Percentiles rank a stretch among this genome's conserved stretches.
Conservation (phyloP, 2,888 invertebrate species). For the Pemphredon lugubris region DNA sequence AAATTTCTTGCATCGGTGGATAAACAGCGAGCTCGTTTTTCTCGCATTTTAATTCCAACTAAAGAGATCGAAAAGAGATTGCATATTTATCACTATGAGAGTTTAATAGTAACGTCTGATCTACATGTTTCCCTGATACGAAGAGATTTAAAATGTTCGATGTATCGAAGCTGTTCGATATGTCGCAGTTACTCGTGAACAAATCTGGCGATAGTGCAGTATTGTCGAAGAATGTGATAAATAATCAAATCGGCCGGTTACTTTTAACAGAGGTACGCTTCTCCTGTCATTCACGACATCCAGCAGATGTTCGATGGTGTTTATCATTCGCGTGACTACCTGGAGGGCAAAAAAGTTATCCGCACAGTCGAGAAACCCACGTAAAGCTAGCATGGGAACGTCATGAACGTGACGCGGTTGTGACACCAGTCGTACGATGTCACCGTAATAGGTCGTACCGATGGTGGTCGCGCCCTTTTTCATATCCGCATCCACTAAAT, state of each 20-base stretch:
- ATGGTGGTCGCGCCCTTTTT: conserved; percentile 61
- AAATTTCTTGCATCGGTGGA: conserved; percentile 67
- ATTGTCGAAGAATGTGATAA: too few relatives aligned
- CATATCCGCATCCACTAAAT: conserved; percentile 63
- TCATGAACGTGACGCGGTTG: conserved; percentile 69
- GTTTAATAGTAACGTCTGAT: too few relatives aligned
- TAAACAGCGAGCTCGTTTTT: conserved; percentile 63
- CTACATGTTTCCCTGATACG: too few relatives aligned
- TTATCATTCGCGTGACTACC: conserved; percentile 68
- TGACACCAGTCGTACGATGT: conserved; percentile 67
- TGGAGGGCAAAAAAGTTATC: conserved; percentile 68
- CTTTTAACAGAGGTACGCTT: conserved; percentile 69
- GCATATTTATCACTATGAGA: neutral
- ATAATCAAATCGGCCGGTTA: conserved; percentile 42
- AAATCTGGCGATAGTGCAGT: too few relatives aligned
- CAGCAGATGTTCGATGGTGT: conserved; percentile 69
- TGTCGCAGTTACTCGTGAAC: too few relatives aligned
- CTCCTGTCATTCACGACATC: conserved; percentile 58
- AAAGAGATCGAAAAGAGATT: neutral
- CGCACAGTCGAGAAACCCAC: conserved; percentile 66
- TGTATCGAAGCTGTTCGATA: too few relatives aligned
- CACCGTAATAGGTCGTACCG: conserved; percentile 66
- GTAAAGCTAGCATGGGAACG: conserved; percentile 47
- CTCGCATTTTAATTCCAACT: conserved; percentile 68
- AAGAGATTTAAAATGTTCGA: too few relatives aligned